These are phyloP conservation scores for Dipodomys spectabilis DNA, from an alignment of 2,113 vertebrate species.

Conservation along the genomic window DNA sequence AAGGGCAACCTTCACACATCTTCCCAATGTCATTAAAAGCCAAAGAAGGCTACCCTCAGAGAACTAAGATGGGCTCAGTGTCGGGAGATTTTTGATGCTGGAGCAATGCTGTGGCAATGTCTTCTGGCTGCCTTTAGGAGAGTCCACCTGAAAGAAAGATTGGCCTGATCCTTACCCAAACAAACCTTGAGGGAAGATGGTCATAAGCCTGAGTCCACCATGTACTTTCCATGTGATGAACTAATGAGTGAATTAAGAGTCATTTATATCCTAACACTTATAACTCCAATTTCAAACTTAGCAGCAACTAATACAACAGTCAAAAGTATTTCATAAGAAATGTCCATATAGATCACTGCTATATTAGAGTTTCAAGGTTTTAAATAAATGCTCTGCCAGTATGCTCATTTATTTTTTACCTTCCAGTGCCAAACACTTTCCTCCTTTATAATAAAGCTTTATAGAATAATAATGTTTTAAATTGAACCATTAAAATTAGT, in stretches of 20 bases:
- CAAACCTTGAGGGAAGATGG: neutral
- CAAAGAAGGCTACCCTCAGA: neutral
- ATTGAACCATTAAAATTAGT: neutral
- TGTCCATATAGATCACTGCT: constrained; percentile 14
- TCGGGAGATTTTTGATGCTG: neutral
- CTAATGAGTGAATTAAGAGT: constrained; percentile 2
- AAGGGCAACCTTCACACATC: neutral
- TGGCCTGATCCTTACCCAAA: neutral
- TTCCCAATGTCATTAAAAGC: neutral
- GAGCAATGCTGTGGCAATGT: neutral
- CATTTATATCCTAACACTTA: neutral
- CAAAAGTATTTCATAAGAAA: constrained; percentile 10
- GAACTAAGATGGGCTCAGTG: neutral
- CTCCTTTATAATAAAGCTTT: constrained; percentile 13
- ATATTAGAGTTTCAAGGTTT: constrained; percentile 34
- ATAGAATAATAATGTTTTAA: neutral
- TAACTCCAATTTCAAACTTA: constrained; percentile 12
- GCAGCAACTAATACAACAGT: constrained; percentile 9
- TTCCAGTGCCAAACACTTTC: neutral
- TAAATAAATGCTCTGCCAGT: constrained; percentile 19
- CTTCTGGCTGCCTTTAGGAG: neutral
- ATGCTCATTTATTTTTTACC: constrained; percentile 35
- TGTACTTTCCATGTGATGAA: constrained; percentile 22
- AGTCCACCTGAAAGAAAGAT: neutral
- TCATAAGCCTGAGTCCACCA: neutral